Conservation (phyloP, 2,113 vertebrate species). For the Scalopus aquaticus region DNA sequence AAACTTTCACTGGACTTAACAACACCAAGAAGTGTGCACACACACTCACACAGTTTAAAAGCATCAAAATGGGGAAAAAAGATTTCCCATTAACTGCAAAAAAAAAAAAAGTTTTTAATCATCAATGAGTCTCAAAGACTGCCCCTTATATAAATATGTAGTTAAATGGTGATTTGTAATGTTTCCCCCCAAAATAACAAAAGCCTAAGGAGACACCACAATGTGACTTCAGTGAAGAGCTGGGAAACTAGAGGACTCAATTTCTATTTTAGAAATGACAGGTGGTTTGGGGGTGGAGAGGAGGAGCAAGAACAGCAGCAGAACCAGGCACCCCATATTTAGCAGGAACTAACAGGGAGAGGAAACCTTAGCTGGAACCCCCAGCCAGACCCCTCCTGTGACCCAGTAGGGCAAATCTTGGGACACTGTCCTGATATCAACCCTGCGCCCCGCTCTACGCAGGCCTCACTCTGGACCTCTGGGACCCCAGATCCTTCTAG, state of each 20-base stretch:
- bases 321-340: background rate
- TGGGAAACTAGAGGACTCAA: rapidly evolving
- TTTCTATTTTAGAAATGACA: background rate
- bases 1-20: background rate
- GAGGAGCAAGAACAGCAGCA: background rate
- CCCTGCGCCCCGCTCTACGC: background rate
- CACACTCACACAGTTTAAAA: background rate
- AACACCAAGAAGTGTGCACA: rapidly evolving
- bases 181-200: background rate
- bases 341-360: background rate
- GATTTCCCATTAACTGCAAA: background rate
- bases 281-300: background rate
- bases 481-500: background rate
- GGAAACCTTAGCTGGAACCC: background rate
- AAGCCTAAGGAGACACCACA: background rate
- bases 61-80: background rate
- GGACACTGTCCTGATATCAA: rapidly evolving
- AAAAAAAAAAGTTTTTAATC: background rate
- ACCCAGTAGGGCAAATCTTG: too few species aligned
- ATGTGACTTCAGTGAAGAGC: background rate
- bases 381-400: background rate
- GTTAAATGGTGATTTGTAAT: background rate
- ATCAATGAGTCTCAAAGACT: background rate
- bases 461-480: background rate
- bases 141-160: background rate